Evolutionary conservation across 2,888 invertebrate species (phyloP).

Genomic region (Nephrotoma guestfalica): DNA sequence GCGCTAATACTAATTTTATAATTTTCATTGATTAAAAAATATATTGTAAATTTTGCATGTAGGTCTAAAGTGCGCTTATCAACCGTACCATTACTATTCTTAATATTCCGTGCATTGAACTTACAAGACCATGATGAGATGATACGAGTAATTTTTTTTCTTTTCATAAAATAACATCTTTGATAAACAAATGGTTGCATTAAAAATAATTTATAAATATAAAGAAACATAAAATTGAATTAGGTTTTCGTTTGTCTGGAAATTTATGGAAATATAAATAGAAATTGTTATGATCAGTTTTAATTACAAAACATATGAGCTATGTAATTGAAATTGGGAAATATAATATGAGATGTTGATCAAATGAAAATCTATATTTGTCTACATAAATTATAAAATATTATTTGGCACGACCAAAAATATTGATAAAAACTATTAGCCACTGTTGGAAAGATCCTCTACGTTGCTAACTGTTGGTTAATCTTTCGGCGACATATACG

Average conservation of each 20-base stretch:
- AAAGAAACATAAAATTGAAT: not conserved
- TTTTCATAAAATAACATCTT: not conserved
- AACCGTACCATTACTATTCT: not conserved
- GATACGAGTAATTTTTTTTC: not conserved
- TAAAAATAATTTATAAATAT: not conserved
- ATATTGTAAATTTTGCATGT: not conserved
- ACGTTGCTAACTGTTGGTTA: no score
- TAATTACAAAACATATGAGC: not conserved
- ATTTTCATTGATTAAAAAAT: not conserved
- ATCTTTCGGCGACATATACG: no score
- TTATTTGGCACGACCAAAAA: not conserved
- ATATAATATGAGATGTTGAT: not conserved
- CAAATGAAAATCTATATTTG: not conserved
- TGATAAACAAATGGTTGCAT: not conserved
- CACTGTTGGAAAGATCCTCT: no score
- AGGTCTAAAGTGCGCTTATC: not conserved
- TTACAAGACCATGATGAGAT: not conserved
- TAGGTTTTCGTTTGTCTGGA: not conserved
- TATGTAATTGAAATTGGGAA: not conserved
- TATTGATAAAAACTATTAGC: no score
- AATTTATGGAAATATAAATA: not conserved
- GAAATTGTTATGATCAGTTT: not conserved
- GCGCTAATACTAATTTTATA: not conserved
- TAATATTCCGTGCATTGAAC: not conserved
- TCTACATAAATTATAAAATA: not conserved